Conservation (phyloP, 2,113 vertebrate species). For the Oryzias woworae region DNA sequence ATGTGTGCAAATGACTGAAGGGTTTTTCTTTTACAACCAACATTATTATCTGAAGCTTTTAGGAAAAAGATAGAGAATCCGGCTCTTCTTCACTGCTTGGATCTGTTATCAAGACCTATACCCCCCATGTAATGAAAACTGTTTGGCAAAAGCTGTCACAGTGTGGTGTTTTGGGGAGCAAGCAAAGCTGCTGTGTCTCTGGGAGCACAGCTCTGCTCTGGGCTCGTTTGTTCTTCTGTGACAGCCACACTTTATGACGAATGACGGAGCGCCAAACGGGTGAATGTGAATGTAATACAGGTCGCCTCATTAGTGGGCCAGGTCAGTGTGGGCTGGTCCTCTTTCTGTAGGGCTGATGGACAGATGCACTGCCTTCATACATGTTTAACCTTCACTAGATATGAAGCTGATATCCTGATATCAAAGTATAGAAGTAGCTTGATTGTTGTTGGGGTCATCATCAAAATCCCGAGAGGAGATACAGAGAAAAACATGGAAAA, state of each 20-base stretch:
- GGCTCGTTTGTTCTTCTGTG: slow-evolving; percentile 34
- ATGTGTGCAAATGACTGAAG: slow-evolving; percentile 70
- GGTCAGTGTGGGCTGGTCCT: slow-evolving; percentile 43
- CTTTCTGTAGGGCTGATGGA: slow-evolving; percentile 15
- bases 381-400: too few relatives aligned
- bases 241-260: slow-evolving; percentile 67
- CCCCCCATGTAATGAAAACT: slow-evolving; percentile 66
- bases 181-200: slow-evolving; percentile 47
- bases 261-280: slow-evolving; percentile 60
- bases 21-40: slow-evolving; percentile 72
- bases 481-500: too few relatives aligned
- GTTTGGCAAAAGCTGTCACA: slow-evolving; percentile 65
- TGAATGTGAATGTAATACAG: slow-evolving; percentile 62
- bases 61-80: slow-evolving; percentile 63
- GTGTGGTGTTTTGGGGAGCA: slow-evolving; percentile 49
- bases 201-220: slow-evolving; percentile 40
- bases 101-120: slow-evolving; percentile 71
- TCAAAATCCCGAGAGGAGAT: too few relatives aligned
- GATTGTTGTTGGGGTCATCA: too few relatives aligned
- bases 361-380: neutral
- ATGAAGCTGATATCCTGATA: too few relatives aligned
- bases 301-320: slow-evolving; percentile 64
- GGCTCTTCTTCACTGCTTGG: slow-evolving; percentile 63
- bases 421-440: too few relatives aligned
- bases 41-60: slow-evolving; percentile 66